Evolutionary conservation across 2,888 invertebrate genomes (phyloP).

Genomic region (Mechanitis mazaeus): DNA sequence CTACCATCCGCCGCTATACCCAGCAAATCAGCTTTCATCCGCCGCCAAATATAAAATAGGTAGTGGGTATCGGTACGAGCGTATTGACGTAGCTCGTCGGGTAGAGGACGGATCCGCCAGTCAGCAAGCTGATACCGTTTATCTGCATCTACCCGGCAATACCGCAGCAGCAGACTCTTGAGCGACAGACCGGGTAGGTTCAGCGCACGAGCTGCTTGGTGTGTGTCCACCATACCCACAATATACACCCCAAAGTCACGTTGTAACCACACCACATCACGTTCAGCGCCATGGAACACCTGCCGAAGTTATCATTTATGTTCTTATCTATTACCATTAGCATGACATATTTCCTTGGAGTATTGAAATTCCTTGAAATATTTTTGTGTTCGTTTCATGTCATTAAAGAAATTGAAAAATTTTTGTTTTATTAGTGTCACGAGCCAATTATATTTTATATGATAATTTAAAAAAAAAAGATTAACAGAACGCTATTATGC

Average conservation of each 20-base stretch:
- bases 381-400: not conserved
- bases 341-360: no score
- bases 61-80: conserved; percentile 97
- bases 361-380: no score
- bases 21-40: conserved; percentile 84
- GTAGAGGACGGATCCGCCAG: conserved; percentile 94
- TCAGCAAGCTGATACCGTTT: conserved; percentile 96
- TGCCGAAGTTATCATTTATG: conserved; percentile 36
- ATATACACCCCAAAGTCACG: conserved; percentile 95
- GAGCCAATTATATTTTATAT: no score
- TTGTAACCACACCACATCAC: conserved; percentile 95
- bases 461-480: no score
- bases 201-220: conserved; percentile 88
- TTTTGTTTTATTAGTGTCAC: no score
- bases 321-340: no score
- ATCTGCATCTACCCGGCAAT: conserved; percentile 87
- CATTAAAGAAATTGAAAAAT: conserved; percentile 6
- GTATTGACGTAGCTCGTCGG: conserved; percentile 86
- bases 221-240: conserved; percentile 98
- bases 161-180: conserved; percentile 85
- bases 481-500: no score
- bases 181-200: conserved; percentile 83
- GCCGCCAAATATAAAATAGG: conserved; percentile 91
- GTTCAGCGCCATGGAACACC: conserved; percentile 94
- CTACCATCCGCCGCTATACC: conserved; percentile 71